Conservation (phyloP, 2,113 vertebrate species). For the Tamias sibiricus region DNA sequence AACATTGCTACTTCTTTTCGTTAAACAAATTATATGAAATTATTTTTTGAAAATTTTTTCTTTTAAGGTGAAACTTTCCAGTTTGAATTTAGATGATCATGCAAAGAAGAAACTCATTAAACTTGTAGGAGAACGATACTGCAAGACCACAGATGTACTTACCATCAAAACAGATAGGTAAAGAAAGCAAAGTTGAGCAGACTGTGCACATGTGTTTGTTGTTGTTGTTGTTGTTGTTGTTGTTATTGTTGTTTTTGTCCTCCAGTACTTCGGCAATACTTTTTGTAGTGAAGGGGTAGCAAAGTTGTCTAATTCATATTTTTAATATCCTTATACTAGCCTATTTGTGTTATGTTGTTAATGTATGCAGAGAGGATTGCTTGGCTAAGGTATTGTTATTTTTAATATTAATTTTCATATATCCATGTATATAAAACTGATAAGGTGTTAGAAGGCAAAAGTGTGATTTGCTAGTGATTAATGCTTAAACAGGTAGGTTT, state of each 20-base stretch:
- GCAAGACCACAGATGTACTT: constrained; percentile 89
- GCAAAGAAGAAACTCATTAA: constrained; percentile 95
- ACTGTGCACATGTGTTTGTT: not conserved
- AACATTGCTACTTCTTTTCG: not conserved
- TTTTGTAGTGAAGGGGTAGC: not conserved
- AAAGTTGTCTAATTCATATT: not conserved
- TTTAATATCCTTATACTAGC: not conserved
- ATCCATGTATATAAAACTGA: not conserved
- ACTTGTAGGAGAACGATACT: constrained; percentile 92
- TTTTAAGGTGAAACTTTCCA: constrained; percentile 93
- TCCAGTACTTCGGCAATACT: not conserved
- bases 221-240: too few species aligned
- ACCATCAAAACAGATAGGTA: constrained; percentile 95
- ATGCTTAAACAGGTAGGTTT: not conserved
- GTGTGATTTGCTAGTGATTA: constrained; percentile 16
- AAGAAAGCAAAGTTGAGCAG: not conserved
- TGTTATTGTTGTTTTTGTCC: too few species aligned
- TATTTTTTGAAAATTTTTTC: constrained; percentile 51
- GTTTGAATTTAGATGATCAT: constrained; percentile 95
- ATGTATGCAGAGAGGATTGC: not conserved
- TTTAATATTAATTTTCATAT: constrained; percentile 38
- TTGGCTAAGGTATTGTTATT: not conserved
- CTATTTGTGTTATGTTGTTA: not conserved
- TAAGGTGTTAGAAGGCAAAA: not conserved
- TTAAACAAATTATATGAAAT: constrained; percentile 38